phyloP scores from a whole-genome alignment of 2,888 invertebrate species.

The Strigamia maritima region DNA sequence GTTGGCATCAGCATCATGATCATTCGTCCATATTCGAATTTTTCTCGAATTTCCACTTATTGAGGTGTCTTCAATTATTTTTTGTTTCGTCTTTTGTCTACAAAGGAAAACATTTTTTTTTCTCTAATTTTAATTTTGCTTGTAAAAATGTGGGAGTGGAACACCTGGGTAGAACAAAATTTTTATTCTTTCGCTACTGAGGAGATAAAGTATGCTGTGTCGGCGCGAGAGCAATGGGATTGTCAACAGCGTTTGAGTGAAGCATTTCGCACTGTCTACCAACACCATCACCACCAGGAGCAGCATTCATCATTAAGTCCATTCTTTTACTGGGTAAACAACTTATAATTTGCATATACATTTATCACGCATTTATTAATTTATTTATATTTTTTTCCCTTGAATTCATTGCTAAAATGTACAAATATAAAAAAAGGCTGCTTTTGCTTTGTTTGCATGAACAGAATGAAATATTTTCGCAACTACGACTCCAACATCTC shows the following conservation, averaged over 20 bases:
- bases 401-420: no score
- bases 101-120: not conserved
- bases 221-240: not conserved
- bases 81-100: no score
- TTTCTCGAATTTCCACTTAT: no score
- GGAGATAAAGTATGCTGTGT: not conserved
- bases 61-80: no score
- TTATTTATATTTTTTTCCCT: no score
- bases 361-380: no score
- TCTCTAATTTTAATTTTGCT: not conserved
- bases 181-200: not conserved
- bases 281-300: not conserved
- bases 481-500: no score
- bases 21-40: not conserved
- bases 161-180: not conserved
- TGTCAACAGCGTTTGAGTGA: conserved; percentile 5
- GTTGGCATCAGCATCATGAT: not conserved
- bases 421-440: not conserved
- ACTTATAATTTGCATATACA: not conserved
- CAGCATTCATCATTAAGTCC: not conserved
- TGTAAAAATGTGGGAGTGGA: conserved; percentile 15
- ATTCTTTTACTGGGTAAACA: conserved; percentile 1
- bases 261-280: not conserved
- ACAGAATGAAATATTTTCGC: not conserved
- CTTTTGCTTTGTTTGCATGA: not conserved